These are phyloP conservation scores for Penaeus japonicus DNA, from an alignment of 1,140 invertebrate species.

Conservation along the genomic window DNA sequence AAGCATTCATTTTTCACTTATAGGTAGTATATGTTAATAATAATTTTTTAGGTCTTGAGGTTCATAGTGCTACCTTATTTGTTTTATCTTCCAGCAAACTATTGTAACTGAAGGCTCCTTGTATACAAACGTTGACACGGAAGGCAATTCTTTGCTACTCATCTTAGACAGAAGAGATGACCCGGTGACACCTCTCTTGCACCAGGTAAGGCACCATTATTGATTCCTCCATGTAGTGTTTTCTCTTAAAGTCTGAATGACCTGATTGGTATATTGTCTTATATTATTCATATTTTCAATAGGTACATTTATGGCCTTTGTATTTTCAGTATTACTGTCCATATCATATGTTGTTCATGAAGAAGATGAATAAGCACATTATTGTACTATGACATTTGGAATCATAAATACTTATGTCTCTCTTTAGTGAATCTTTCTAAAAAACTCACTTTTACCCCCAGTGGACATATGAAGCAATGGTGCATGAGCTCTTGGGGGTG, in stretches of 20 bases:
- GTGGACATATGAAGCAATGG: constrained; percentile 99
- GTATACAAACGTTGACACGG: constrained; percentile 79
- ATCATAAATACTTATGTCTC: background rate
- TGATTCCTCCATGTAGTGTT: background rate
- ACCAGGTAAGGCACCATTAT: constrained; percentile 71
- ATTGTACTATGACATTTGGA: too few relatives aligned
- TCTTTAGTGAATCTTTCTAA: background rate
- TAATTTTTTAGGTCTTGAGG: background rate
- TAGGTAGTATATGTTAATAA: too few relatives aligned
- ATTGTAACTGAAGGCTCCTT: constrained; percentile 80
- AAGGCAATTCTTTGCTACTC: constrained; percentile 73
- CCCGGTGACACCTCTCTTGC: constrained; percentile 94
- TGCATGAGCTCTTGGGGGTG: constrained; percentile 95
- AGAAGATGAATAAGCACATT: too few relatives aligned
- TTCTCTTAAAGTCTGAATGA: background rate
- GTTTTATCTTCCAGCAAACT: constrained; percentile 76
- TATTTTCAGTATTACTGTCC: too few relatives aligned
- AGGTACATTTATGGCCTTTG: too few relatives aligned
- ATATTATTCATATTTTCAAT: background rate
- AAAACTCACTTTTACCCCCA: constrained; percentile 63
- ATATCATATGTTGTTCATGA: too few relatives aligned
- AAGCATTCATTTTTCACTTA: too few relatives aligned
- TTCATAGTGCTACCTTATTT: constrained; percentile 64
- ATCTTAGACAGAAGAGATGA: constrained; percentile 92
- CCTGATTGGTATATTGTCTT: background rate